These are phyloP conservation scores for Cyphomyrmex costatus DNA, from an alignment of 1,140 invertebrate genomes.

Conservation along the genomic window DNA sequence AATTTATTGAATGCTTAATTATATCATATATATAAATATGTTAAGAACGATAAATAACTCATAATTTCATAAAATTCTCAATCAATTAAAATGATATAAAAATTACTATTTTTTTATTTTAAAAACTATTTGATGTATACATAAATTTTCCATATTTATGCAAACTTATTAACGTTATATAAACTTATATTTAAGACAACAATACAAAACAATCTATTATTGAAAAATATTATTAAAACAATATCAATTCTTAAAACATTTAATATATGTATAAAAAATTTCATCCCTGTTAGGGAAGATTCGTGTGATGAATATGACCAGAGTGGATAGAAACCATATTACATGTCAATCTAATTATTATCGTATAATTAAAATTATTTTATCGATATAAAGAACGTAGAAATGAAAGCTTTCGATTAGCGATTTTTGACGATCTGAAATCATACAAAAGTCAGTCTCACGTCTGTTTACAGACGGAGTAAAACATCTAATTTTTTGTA, in stretches of 20 bases:
- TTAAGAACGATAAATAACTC: neutral
- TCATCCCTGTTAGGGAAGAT: neutral
- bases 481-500: constrained; percentile 63
- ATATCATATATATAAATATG: neutral
- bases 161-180: neutral
- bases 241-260: constrained; percentile 16
- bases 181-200: neutral
- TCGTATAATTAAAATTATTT: neutral
- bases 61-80: neutral
- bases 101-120: constrained; percentile 7
- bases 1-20: constrained; percentile 24
- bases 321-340: neutral
- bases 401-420: neutral
- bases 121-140: neutral
- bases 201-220: neutral
- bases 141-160: neutral
- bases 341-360: neutral
- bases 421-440: neutral
- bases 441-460: neutral
- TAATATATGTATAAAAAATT: neutral
- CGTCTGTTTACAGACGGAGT: neutral
- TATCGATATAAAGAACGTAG: neutral
- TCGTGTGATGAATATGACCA: no score
- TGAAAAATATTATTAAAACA: no score
- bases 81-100: neutral